phyloP scores from a whole-genome alignment of 2,797 vertebrate species.

The Brachyrhaphis roseni region DNA sequence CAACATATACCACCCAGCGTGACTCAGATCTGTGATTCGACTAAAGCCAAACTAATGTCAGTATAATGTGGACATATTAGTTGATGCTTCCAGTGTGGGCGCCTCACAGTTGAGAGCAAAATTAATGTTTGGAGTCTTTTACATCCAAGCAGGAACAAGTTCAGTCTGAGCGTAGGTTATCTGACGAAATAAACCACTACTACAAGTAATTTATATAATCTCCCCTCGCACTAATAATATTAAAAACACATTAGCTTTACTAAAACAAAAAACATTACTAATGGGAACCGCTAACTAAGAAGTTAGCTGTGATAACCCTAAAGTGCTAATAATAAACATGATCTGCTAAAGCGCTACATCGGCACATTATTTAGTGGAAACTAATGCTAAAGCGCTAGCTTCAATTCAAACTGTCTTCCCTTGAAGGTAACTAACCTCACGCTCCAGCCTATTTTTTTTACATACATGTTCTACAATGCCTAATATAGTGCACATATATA shows the following conservation, averaged over 20 bases:
- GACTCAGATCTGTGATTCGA: background rate
- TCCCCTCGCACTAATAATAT: background rate
- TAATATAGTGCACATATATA: background rate
- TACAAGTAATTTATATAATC: background rate
- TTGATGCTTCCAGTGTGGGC: background rate
- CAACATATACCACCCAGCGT: background rate
- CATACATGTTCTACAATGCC: too few species aligned
- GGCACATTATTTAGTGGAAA: background rate
- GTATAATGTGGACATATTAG: background rate
- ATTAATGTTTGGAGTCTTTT: constrained; percentile 4
- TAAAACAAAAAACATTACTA: background rate
- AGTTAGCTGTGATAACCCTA: background rate
- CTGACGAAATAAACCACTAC: background rate
- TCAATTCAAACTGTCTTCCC: background rate
- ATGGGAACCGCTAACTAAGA: background rate
- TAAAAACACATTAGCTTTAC: background rate
- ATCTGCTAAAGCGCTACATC: background rate
- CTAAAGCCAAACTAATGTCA: background rate
- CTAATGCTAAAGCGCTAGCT: background rate
- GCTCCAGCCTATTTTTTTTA: background rate
- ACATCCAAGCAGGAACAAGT: background rate
- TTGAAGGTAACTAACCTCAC: background rate
- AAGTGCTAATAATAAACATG: background rate
- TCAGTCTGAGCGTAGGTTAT: background rate
- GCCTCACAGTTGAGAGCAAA: background rate